These are phyloP conservation scores for Hapalemur alaotrensis DNA, from an alignment of 2,797 vertebrate genomes.

Conservation along the genomic window DNA sequence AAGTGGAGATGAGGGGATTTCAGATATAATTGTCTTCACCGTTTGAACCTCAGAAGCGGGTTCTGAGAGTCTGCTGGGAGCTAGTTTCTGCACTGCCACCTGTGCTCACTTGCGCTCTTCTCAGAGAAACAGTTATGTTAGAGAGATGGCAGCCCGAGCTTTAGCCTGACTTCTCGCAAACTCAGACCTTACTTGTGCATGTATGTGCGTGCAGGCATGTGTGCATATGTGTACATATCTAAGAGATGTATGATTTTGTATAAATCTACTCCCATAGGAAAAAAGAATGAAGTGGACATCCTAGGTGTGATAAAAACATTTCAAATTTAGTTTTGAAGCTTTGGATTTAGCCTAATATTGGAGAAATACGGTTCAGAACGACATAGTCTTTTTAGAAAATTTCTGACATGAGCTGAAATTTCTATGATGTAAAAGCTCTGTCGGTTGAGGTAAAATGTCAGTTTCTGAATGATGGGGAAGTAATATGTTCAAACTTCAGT, in stretches of 20 bases:
- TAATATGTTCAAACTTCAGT: neutral
- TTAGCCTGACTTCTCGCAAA: neutral
- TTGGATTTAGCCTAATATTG: neutral
- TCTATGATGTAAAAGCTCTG: neutral
- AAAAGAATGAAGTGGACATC: neutral
- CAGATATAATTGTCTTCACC: neutral
- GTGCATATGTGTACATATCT: accelerated
- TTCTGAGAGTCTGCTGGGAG: neutral
- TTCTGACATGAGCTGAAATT: neutral
- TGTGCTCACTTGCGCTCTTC: neutral
- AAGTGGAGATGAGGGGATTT: accelerated
- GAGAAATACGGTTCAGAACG: neutral
- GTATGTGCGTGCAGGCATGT: no score
- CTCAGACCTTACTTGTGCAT: neutral
- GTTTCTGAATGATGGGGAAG: neutral
- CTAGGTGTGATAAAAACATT: neutral
- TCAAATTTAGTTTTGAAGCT: neutral
- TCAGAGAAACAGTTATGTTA: neutral
- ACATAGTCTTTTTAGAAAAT: neutral
- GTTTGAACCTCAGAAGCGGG: neutral
- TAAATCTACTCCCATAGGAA: neutral
- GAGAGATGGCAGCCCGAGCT: neutral
- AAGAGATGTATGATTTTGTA: neutral
- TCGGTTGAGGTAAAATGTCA: neutral
- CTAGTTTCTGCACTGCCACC: neutral